Evolutionary conservation across 2,888 invertebrate species (phyloP).

Genomic region (Torymus aiolomorphi): DNA sequence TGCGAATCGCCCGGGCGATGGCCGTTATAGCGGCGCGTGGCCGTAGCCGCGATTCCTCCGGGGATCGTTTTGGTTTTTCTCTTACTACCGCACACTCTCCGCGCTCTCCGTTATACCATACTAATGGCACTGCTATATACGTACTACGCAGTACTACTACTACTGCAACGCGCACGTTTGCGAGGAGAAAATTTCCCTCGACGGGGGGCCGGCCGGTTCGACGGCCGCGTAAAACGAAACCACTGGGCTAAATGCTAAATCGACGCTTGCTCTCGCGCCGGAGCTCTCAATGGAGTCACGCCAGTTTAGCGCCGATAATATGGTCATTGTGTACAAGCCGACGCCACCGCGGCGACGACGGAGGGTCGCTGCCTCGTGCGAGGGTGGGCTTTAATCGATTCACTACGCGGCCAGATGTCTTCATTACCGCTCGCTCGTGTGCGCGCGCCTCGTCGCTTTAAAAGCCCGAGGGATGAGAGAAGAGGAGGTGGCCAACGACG

Average conservation of each 20-base stretch:
- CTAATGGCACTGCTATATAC: too few species aligned
- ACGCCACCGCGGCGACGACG: constrained; percentile 3
- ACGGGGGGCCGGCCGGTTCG: not conserved
- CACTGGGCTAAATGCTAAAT: constrained; percentile 67
- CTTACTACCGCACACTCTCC: too few species aligned
- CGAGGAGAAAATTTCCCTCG: too few species aligned
- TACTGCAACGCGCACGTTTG: too few species aligned
- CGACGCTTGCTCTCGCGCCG: constrained; percentile 56
- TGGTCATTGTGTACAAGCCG: constrained; percentile 63
- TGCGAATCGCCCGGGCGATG: constrained; percentile 13
- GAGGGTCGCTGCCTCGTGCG: constrained; percentile 31
- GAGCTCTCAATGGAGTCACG: constrained; percentile 68
- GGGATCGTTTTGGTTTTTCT: constrained; percentile 23
- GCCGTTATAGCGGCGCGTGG: not conserved
- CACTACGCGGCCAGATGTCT: constrained; percentile 32
- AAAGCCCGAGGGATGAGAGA: not conserved
- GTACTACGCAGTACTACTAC: too few species aligned
- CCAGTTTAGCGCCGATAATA: constrained; percentile 70
- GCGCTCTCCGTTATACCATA: too few species aligned
- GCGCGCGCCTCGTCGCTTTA: constrained; percentile 24
- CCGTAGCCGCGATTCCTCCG: not conserved
- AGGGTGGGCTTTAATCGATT: constrained; percentile 52
- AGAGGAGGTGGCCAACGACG: too few species aligned
- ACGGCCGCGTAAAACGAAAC: constrained; percentile 64
- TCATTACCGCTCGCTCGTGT: constrained; percentile 23